Conservation (phyloP, 2,888 invertebrate species). For the Uloborus plumipes region DNA sequence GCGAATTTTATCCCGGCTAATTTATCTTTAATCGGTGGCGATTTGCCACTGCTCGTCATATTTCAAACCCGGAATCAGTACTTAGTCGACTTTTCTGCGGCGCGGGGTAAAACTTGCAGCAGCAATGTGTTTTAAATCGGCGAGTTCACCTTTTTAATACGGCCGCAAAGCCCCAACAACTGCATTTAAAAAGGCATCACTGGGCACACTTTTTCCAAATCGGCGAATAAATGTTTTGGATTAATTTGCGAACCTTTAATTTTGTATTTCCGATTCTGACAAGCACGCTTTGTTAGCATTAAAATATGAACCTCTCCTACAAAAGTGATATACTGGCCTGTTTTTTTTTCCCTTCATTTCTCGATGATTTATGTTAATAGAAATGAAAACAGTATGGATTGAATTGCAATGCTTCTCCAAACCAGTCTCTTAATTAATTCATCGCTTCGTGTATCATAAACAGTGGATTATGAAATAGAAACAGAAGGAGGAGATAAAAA, state of each 20-base stretch:
- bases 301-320: constrained; percentile 37
- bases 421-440: constrained; percentile 54
- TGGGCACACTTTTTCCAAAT: constrained; percentile 33
- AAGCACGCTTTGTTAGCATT: constrained; percentile 54
- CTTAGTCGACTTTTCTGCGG: constrained; percentile 42
- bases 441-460: no score
- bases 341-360: constrained; percentile 16
- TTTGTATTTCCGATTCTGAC: constrained; percentile 57
- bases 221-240: constrained; percentile 59
- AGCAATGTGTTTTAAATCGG: constrained; percentile 54
- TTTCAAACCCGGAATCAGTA: constrained; percentile 49
- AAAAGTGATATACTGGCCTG: constrained; percentile 15
- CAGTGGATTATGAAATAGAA: no score
- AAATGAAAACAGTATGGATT: constrained; percentile 59
- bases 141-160: constrained; percentile 54
- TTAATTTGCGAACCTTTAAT: constrained; percentile 57
- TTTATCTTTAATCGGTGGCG: constrained; percentile 64
- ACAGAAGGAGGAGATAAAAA: no score
- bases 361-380: constrained; percentile 57
- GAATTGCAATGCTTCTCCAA: constrained; percentile 35
- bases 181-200: constrained; percentile 60
- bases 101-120: constrained; percentile 37
- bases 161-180: constrained; percentile 44
- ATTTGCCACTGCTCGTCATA: constrained; percentile 58
- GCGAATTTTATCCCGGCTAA: constrained; percentile 63